Base-by-base conservation (phyloP, 2,113 vertebrate species). In the Origma solitaria region DNA sequence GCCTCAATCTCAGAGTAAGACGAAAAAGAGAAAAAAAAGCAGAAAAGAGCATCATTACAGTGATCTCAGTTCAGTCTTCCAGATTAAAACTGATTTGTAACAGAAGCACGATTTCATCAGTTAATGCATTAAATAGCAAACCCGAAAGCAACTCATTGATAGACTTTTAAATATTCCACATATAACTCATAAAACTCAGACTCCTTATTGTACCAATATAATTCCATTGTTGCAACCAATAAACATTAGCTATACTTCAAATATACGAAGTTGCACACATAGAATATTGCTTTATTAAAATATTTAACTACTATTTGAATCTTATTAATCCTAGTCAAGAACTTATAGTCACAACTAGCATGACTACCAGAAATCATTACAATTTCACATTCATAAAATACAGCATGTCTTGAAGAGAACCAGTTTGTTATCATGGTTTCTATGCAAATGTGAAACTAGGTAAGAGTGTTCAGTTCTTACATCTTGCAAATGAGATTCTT, bases 401-500 rank as follows among this genome's bases (percentile, higher is more conserved):
- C 27, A 78, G 53, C 13, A 40, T n/a, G 35, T 61, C 64, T 47
- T 62, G 44, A 65, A 78, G 9, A 90, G 24, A 79, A 79, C 1
- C 22, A 66, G n/a, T 31, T 85, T 61, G 31, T 60, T 89, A 87
- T 31, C 37, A 64, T 33, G 37, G 88, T 81, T 37, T 73, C 60
- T 64, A 37, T n/a, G 58, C 35, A 88, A 82, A 87, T n/a, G 21
- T 40, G 30, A 86, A 83, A 62, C 15, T 49, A 13, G 10, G 4
- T 54, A 76, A 77, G 40, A 64, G 15, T 53, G 8, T 66, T 82
- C 42, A 90, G 70, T 90, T 62, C 98, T 98, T 98, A 99, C 99
- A 97, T 99, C 99, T 97, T 99, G 99, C 76, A 99, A 98, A 97
- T 99, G 99, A 66, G 98, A 97, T 91, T 99, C 99, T 95, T 99